These are phyloP conservation scores for Ctenicera cuprea DNA, from an alignment of 2,888 invertebrate species.

Conservation along the genomic window DNA sequence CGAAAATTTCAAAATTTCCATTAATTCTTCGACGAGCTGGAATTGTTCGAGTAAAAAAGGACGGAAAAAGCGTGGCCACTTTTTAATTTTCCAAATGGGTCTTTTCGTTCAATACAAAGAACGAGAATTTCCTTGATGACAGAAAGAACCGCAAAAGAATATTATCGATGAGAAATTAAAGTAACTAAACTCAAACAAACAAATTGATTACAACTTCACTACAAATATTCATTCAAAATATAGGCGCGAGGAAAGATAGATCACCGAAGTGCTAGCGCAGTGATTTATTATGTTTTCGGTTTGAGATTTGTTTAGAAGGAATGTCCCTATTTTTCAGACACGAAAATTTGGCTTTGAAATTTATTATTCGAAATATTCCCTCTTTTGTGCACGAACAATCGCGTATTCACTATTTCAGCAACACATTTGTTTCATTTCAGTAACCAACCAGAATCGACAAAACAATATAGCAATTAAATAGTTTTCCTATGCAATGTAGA, in stretches of 20 bases:
- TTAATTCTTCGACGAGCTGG: neutral
- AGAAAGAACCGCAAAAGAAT: neutral
- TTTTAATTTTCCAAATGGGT: slow-evolving; percentile 22
- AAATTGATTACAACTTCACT: slow-evolving; percentile 30
- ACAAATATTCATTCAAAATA: slow-evolving; percentile 27
- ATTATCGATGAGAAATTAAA: slow-evolving; percentile 24
- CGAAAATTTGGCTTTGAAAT: slow-evolving; percentile 54
- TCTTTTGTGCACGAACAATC: slow-evolving; percentile 29
- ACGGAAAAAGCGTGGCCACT: neutral
- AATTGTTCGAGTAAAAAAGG: neutral
- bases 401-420: slow-evolving; percentile 31
- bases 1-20: too few species aligned
- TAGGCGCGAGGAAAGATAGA: slow-evolving; percentile 21
- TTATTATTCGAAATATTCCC: slow-evolving; percentile 47
- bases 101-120: neutral
- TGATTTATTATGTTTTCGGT: slow-evolving; percentile 54
- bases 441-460: neutral
- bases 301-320: slow-evolving; percentile 49
- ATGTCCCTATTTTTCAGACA: slow-evolving; percentile 50
- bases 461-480: slow-evolving; percentile 19
- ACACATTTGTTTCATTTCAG: slow-evolving; percentile 27
- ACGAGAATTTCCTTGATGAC: neutral
- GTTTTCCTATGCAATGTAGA: too few species aligned
- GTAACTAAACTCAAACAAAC: slow-evolving; percentile 12
- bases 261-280: slow-evolving; percentile 35